A percentile compares a stretch with the other conserved stretches of the same genome.
Conservation (phyloP, 2,888 invertebrate species). For the Clepsis dumicolana region DNA sequence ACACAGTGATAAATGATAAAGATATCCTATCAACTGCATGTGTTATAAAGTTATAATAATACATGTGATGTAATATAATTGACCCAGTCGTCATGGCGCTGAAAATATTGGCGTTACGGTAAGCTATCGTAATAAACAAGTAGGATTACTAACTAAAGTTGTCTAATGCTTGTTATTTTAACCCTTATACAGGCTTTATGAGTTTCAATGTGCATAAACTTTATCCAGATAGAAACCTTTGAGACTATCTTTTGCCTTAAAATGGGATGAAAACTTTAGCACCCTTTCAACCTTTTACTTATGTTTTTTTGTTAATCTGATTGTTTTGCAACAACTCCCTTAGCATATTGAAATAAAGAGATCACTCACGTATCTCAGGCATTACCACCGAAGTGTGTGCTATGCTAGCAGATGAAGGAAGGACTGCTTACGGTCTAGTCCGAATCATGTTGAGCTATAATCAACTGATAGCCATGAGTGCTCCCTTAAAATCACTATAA, state of each 20-base stretch:
- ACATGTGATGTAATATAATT: constrained; percentile 27
- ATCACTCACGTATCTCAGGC: too few species aligned
- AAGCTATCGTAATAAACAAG: constrained; percentile 16
- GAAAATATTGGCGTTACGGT: constrained; percentile 36
- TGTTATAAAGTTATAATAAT: too few species aligned
- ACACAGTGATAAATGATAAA: constrained; percentile 32
- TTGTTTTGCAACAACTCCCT: too few species aligned
- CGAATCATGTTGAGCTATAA: too few species aligned
- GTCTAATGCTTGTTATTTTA: neutral
- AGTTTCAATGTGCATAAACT: neutral
- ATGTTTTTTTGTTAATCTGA: too few species aligned
- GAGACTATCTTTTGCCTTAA: neutral
- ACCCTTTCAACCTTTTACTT: neutral
- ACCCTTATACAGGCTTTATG: neutral
- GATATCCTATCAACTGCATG: constrained; percentile 4
- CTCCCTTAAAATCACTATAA: too few species aligned
- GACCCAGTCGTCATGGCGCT: constrained; percentile 32
- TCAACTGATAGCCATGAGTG: too few species aligned
- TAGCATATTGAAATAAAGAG: too few species aligned
- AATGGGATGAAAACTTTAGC: neutral
- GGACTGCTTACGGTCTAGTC: too few species aligned
- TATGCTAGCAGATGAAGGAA: too few species aligned
- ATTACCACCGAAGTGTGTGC: too few species aligned
- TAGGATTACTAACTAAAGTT: constrained; percentile 15
- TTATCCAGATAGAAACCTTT: neutral